Evolutionary conservation across 2,113 vertebrate species (phyloP).

Genomic region (Ptilorrhoa leucosticta): DNA sequence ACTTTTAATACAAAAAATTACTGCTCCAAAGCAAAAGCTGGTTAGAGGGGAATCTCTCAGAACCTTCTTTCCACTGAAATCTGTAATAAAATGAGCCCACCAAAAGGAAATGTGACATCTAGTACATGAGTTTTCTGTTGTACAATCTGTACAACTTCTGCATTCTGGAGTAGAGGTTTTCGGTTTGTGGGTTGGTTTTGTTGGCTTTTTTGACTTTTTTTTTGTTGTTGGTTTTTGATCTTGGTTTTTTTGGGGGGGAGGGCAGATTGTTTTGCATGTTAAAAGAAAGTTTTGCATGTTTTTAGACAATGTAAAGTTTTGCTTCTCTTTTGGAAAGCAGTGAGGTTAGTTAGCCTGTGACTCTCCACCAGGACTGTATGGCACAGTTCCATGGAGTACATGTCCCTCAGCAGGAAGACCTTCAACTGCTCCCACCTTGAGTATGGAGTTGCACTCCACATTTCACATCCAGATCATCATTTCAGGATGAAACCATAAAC

Average conservation of each 20-base stretch:
- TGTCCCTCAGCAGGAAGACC: not conserved
- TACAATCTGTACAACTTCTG: not conserved
- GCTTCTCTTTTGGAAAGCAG: not conserved
- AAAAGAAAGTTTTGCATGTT: not conserved
- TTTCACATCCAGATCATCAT: not conserved
- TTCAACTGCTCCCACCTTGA: not conserved
- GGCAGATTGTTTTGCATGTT: not conserved
- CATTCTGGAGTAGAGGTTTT: not conserved
- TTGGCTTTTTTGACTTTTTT: not conserved
- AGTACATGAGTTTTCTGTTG: not conserved
- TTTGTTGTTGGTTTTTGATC: not conserved
- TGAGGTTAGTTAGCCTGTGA: not conserved
- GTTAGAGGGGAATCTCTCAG: not conserved
- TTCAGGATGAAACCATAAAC: not conserved
- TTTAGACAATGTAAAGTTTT: not conserved
- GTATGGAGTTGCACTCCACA: not conserved
- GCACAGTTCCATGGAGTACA: not conserved
- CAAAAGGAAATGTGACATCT: not conserved
- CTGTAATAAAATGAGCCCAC: not conserved
- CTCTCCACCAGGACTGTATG: not conserved
- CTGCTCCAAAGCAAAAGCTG: not conserved
- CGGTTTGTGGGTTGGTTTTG: not conserved
- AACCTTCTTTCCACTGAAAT: not conserved
- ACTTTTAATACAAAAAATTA: not conserved
- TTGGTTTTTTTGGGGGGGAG: fast-evolving